phyloP scores from a whole-genome alignment of 2,888 invertebrate genomes.

The Thereva nobilitata region DNA sequence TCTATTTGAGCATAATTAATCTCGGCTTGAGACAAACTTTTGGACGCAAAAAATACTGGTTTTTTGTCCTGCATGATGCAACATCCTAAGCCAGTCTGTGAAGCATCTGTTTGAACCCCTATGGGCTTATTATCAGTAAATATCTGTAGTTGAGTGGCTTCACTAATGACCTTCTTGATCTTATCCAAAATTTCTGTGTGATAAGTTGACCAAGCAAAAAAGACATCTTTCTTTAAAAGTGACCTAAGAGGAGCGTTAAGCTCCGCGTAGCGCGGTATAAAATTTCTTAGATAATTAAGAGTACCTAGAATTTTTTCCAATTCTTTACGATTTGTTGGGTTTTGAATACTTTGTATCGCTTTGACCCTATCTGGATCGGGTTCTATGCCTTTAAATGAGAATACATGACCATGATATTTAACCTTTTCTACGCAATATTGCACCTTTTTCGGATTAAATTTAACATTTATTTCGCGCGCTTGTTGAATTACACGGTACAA shows the following conservation, averaged over 20 bases:
- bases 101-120: too few species aligned
- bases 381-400: slow-evolving; percentile 36
- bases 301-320: slow-evolving; percentile 38
- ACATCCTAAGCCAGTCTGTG: too few species aligned
- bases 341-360: slow-evolving; percentile 28
- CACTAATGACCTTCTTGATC: too few species aligned
- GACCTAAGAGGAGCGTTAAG: neutral
- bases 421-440: slow-evolving; percentile 42
- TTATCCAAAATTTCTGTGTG: too few species aligned
- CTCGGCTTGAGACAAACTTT: too few species aligned
- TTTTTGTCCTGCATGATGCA: too few species aligned
- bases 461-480: slow-evolving; percentile 45
- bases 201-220: too few species aligned
- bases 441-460: slow-evolving; percentile 46
- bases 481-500: slow-evolving; percentile 45
- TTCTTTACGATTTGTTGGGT: slow-evolving; percentile 32
- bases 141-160: too few species aligned
- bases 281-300: slow-evolving; percentile 38
- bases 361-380: slow-evolving; percentile 35
- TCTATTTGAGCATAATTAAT: too few species aligned
- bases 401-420: slow-evolving; percentile 46
- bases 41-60: too few species aligned
- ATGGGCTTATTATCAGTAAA: too few species aligned
- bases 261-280: slow-evolving; percentile 17
- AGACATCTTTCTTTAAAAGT: neutral